Evolutionary conservation across 2,888 invertebrate species (phyloP).

Genomic region (Dryomyza anilis): DNA sequence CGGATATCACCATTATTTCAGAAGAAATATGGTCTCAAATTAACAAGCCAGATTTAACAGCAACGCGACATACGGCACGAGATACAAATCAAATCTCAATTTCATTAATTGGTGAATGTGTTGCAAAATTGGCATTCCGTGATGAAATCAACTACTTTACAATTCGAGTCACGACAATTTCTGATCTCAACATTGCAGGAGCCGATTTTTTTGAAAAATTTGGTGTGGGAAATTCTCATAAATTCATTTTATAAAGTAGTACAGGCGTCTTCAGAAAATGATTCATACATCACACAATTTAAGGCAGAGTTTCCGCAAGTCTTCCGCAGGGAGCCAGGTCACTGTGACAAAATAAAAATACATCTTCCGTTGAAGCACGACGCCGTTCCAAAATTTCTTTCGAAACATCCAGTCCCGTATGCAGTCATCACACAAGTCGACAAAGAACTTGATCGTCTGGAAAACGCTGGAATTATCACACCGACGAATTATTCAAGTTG

Average conservation of each 20-base stretch:
- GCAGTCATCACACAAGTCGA: too few relatives aligned
- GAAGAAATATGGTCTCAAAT: constrained; percentile 26
- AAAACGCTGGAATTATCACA: constrained; percentile 33
- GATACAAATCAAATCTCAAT: constrained; percentile 30
- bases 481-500: constrained; percentile 36
- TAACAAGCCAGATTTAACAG: constrained; percentile 8
- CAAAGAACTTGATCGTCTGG: constrained; percentile 33
- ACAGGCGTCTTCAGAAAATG: too few relatives aligned
- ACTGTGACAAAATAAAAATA: constrained; percentile 35
- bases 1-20: too few relatives aligned
- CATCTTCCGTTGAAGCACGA: constrained; percentile 34
- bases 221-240: constrained; percentile 29
- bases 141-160: constrained; percentile 11
- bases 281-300: background rate
- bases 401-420: too few relatives aligned
- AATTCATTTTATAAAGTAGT: constrained; percentile 20
- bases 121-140: background rate
- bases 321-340: constrained; percentile 29
- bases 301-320: constrained; percentile 20
- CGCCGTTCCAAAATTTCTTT: constrained; percentile 21
- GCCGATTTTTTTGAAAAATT: too few relatives aligned
- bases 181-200: constrained; percentile 32
- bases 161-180: constrained; percentile 28
- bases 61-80: constrained; percentile 23
- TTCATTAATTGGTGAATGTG: constrained; percentile 22